A percentile compares a stretch with the other conserved stretches of the same genome.
These are phyloP conservation scores for Halotydeus destructor DNA, from an alignment of 1,140 invertebrate genomes.

Conservation along the genomic window DNA sequence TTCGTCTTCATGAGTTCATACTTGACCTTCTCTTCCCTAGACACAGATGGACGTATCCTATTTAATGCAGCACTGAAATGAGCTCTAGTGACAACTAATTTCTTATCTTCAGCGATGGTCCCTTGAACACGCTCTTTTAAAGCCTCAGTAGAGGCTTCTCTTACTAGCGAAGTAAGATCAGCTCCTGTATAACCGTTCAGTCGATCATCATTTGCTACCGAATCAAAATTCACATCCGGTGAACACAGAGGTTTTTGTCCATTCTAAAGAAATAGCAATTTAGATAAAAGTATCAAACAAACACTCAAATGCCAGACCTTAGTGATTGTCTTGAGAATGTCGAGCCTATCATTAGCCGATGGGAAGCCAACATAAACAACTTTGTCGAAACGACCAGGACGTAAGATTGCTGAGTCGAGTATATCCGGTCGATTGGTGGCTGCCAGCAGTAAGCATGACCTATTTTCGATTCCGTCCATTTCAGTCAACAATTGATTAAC, in stretches of 20 bases:
- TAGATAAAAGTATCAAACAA: not conserved
- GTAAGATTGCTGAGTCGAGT: constrained; percentile 79
- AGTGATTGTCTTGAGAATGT: constrained; percentile 73
- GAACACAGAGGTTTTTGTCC: constrained; percentile 50
- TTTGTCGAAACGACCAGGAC: constrained; percentile 84
- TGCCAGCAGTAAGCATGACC: constrained; percentile 80
- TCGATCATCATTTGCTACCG: constrained; percentile 36
- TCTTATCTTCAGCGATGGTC: too few relatives aligned
- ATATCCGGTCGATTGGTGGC: constrained; percentile 94
- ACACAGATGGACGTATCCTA: too few relatives aligned
- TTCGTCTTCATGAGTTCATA: too few relatives aligned
- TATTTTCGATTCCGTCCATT: constrained; percentile 86
- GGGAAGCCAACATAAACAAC: constrained; percentile 85
- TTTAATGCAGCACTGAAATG: too few relatives aligned
- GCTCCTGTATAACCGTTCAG: constrained; percentile 72
- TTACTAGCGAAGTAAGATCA: constrained; percentile 64
- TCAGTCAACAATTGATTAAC: constrained; percentile 95
- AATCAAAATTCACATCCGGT: constrained; percentile 49
- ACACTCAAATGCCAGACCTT: constrained; percentile 36
- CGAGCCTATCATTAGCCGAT: constrained; percentile 45
- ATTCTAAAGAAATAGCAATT: constrained; percentile 28
- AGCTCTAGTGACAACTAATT: too few relatives aligned
- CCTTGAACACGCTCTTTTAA: too few relatives aligned
- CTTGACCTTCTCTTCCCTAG: too few relatives aligned
- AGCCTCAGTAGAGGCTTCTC: constrained; percentile 54